Evolutionary conservation across 2,113 vertebrate genomes (phyloP).

Genomic region (Phycodurus eques): DNA sequence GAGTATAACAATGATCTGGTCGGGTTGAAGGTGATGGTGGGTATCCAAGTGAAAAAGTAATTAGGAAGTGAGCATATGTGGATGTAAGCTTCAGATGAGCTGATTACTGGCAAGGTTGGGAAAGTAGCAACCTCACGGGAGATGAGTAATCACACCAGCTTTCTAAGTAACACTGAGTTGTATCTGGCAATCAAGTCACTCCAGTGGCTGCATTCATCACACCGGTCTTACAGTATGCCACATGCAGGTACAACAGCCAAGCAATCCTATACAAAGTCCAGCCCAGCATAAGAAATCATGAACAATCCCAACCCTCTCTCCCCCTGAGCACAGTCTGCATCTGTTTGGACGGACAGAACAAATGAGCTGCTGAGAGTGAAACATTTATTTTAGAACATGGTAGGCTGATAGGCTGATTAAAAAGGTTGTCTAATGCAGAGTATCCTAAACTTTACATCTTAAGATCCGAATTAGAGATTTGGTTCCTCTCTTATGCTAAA

Average conservation of each 20-base stretch:
- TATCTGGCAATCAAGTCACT: constrained; percentile 66
- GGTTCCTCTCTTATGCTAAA: neutral
- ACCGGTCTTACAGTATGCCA: constrained; percentile 46
- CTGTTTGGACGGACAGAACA: constrained; percentile 26
- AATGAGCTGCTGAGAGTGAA: constrained; percentile 28
- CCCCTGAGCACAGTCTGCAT: constrained; percentile 26
- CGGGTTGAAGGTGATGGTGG: neutral
- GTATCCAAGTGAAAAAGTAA: constrained; percentile 7
- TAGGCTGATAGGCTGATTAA: constrained; percentile 20
- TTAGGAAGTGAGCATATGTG: constrained; percentile 12
- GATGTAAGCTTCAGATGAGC: constrained; percentile 35
- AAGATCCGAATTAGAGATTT: neutral
- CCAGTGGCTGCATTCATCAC: constrained; percentile 72
- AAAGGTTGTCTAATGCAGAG: neutral
- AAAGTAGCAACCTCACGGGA: constrained; percentile 45
- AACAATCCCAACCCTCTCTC: constrained; percentile 41
- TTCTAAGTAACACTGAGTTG: constrained; percentile 43
- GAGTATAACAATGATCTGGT: neutral
- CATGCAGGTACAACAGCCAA: constrained; percentile 61
- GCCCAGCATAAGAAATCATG: constrained; percentile 34
- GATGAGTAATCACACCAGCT: constrained; percentile 54
- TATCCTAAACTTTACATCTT: neutral
- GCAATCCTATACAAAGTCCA: constrained; percentile 58
- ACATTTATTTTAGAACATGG: constrained; percentile 32
- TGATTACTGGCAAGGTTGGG: constrained; percentile 44